phyloP scores from a whole-genome alignment of 2,797 vertebrate species.

The Etheostoma nigrum region DNA sequence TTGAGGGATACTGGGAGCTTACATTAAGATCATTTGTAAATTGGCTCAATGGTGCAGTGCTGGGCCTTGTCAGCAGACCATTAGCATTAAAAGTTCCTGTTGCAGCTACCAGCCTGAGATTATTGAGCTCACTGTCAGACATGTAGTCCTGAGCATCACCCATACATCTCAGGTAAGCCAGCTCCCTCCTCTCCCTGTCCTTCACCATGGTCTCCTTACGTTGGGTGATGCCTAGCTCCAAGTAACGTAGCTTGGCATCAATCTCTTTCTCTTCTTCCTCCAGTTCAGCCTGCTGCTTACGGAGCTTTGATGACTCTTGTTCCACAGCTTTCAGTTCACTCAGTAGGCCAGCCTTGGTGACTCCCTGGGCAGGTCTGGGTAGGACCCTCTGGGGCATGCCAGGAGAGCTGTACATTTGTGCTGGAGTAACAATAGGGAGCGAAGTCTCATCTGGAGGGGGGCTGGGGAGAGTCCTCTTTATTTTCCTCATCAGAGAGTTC shows the following conservation, averaged over 20 bases:
- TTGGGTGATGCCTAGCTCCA: constrained; percentile 96
- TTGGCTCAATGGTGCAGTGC: constrained; percentile 87
- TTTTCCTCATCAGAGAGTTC: constrained; percentile 95
- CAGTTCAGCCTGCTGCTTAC: constrained; percentile 98
- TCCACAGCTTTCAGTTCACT: constrained; percentile 97
- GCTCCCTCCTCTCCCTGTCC: constrained; percentile 91
- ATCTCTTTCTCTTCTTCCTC: constrained; percentile 99
- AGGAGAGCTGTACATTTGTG: constrained; percentile 92
- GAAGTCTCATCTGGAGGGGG: constrained; percentile 97
- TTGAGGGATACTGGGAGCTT: constrained; percentile 85
- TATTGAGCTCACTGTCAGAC: constrained; percentile 98
- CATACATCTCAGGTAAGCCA: constrained; percentile 91
- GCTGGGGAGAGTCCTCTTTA: constrained; percentile 98
- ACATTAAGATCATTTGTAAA: constrained; percentile 86
- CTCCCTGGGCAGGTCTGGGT: constrained; percentile 85
- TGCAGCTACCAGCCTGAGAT: constrained; percentile 87
- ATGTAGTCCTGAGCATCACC: constrained; percentile 96
- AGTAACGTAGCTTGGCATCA: constrained; percentile 96
- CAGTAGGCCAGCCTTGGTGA: constrained; percentile 94
- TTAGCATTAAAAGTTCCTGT: constrained; percentile 85
- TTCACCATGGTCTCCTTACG: constrained; percentile 97
- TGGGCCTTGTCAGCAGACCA: constrained; percentile 85
- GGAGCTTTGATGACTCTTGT: constrained; percentile 96
- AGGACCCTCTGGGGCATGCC: constrained; percentile 90
- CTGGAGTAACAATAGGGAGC: constrained; percentile 91